Base-by-base conservation (phyloP, 2,888 invertebrate species). In the Tipula confusa region DNA sequence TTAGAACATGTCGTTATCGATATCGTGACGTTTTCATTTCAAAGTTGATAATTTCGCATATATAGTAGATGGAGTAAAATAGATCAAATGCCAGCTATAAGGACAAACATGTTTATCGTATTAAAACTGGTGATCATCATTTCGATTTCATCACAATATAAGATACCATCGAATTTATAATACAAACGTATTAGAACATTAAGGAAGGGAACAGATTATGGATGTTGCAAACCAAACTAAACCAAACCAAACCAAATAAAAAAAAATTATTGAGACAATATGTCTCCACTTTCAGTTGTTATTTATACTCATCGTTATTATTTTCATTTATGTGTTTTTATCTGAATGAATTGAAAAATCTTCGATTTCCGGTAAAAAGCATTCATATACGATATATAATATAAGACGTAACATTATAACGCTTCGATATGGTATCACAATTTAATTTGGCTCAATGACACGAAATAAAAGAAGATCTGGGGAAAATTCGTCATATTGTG, bases 321-420 rank as follows among this genome's bases (percentile, higher is more conserved):
- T 64, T 24, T n/a, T n/a, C 1, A 9, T 7, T 1, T 5, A 43
- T 43, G 1, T 11, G 48, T 48, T 64, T 24, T 18, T 64, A 64
- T 64, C 64, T 64, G 11, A 64, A n/a, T n/a, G 64, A 64, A 64
- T 64, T 64, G 64, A 64, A 64, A 64, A 64, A 64, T 64, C 24
- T 64, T 64, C 64, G 24, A 64, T 64, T 64, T 64, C 64, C 64
- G 64, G 64, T 64, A 64, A 64, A 64, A 64, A 43, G 6, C 15
- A 15, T 43, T 43, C 43, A 43, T 15, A 43, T 43, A 43, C n/a
- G 7, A 2, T 64, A 7, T 24, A 24, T 64, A 64, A n/a, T 18
- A 64, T 9, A n/a, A n/a, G n/a, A 24, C 64, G 24, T 64, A 64
- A 6, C 64, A 64, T 64, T 64, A 24, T 64, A 43, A 43, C 43